phyloP scores from a whole-genome alignment of 2,888 invertebrate species.

The Tromatobia lineatoria region DNA sequence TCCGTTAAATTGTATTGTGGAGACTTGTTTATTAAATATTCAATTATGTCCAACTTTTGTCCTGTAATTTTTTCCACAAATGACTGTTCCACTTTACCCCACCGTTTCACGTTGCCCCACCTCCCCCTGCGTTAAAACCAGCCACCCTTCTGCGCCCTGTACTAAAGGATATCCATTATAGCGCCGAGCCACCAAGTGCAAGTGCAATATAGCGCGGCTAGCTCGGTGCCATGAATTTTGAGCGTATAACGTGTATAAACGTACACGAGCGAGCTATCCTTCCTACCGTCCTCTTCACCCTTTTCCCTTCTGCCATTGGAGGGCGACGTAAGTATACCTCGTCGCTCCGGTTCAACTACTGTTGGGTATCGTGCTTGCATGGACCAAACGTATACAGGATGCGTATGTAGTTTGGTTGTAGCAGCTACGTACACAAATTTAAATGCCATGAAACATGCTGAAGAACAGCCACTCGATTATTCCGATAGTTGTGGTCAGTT shows the following conservation, averaged over 20 bases:
- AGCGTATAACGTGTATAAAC: conserved; percentile 73
- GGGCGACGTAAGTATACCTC: conserved; percentile 45
- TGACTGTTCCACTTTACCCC: too few relatives aligned
- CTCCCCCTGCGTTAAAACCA: conserved; percentile 2
- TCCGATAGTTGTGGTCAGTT: background rate
- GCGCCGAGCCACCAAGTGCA: conserved; percentile 76
- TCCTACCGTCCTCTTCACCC: conserved; percentile 31
- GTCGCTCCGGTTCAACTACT: conserved; percentile 32
- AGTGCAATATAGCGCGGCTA: conserved; percentile 78
- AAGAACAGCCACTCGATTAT: background rate
- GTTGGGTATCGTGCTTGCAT: conserved; percentile 12
- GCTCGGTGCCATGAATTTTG: conserved; percentile 80
- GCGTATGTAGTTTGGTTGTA: background rate
- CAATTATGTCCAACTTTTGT: too few relatives aligned
- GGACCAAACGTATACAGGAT: background rate
- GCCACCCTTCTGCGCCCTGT: conserved; percentile 63
- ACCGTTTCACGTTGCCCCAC: too few relatives aligned
- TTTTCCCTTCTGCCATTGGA: conserved; percentile 25
- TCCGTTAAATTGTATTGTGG: too few relatives aligned
- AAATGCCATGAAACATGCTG: background rate
- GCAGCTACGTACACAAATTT: conserved; percentile 6
- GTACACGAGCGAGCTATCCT: conserved; percentile 48
- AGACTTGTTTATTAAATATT: too few relatives aligned
- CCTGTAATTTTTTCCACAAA: too few relatives aligned
- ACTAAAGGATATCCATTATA: conserved; percentile 81